Conservation (phyloP, 2,113 vertebrate genomes). For the Tragelaphus strepsiceros region DNA sequence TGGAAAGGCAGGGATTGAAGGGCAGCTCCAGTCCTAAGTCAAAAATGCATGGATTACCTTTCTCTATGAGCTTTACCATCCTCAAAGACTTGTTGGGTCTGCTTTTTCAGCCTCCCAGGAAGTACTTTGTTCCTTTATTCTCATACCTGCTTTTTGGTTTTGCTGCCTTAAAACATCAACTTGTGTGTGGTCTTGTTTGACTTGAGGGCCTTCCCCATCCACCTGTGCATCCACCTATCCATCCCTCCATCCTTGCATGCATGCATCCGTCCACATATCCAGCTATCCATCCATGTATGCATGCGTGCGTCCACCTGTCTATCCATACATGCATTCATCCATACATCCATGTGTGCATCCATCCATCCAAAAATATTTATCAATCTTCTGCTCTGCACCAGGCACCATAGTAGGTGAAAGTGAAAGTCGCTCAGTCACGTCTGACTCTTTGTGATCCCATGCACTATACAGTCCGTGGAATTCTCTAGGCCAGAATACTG, state of each 20-base stretch:
- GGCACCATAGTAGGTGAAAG: neutral
- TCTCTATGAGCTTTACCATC: too few relatives aligned
- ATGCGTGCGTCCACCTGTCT: too few relatives aligned
- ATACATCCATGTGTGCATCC: neutral
- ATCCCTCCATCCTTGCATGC: neutral
- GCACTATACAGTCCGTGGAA: neutral
- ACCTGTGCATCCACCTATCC: neutral
- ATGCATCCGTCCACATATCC: neutral
- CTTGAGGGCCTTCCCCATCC: neutral
- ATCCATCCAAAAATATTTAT: neutral
- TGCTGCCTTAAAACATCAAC: neutral
- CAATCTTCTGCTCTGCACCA: neutral
- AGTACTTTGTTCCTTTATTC: neutral
- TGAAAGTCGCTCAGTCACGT: neutral
- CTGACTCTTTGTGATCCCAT: neutral
- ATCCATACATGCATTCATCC: neutral
- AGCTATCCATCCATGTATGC: neutral
- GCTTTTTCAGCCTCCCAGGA: neutral
- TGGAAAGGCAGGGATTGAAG: neutral
- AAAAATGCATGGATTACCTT: neutral
- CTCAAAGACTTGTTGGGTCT: rapidly evolving
- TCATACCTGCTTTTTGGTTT: neutral
- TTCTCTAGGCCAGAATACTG: neutral
- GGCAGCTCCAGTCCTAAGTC: neutral
- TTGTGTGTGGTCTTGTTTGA: neutral